phyloP scores from a whole-genome alignment of 2,797 vertebrate species.

The Percopsis omiscomaycus region DNA sequence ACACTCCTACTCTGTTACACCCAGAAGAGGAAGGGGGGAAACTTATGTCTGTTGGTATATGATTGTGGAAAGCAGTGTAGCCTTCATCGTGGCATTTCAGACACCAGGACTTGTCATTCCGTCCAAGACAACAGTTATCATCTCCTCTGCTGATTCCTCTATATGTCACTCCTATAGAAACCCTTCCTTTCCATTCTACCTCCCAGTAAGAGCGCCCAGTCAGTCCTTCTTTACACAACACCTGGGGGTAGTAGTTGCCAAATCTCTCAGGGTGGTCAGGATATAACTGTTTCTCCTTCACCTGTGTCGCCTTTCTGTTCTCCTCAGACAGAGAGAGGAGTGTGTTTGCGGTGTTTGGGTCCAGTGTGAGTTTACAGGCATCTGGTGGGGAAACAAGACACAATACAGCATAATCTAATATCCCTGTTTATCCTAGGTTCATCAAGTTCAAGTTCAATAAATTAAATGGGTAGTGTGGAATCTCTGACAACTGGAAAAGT shows the following conservation, averaged over 20 bases:
- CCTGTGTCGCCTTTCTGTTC: slow-evolving; percentile 40
- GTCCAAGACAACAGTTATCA: slow-evolving; percentile 17
- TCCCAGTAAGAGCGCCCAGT: slow-evolving; percentile 47
- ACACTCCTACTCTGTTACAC: slow-evolving; percentile 32
- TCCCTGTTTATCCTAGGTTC: neutral
- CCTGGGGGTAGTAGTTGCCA: slow-evolving; percentile 2
- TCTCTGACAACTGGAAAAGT: too few relatives aligned
- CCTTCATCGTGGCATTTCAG: slow-evolving; percentile 6
- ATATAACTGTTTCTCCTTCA: slow-evolving; percentile 1
- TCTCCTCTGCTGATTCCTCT: neutral
- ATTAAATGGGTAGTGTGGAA: too few relatives aligned
- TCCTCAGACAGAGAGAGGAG: slow-evolving; percentile 39
- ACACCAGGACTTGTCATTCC: slow-evolving; percentile 40
- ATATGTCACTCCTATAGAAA: slow-evolving; percentile 30
- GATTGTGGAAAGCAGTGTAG: neutral
- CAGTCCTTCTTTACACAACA: slow-evolving; percentile 35
- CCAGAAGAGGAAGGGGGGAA: neutral
- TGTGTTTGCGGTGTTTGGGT: slow-evolving; percentile 16
- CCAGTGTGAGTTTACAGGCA: slow-evolving; percentile 33
- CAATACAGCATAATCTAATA: neutral
- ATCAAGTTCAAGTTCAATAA: too few relatives aligned
- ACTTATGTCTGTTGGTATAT: accelerated
- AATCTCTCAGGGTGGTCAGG: slow-evolving; percentile 3
- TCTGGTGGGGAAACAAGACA: slow-evolving; percentile 33
- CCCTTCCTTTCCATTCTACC: neutral